Conservation (phyloP, 2,113 vertebrate genomes). For the Rafetus swinhoei region DNA sequence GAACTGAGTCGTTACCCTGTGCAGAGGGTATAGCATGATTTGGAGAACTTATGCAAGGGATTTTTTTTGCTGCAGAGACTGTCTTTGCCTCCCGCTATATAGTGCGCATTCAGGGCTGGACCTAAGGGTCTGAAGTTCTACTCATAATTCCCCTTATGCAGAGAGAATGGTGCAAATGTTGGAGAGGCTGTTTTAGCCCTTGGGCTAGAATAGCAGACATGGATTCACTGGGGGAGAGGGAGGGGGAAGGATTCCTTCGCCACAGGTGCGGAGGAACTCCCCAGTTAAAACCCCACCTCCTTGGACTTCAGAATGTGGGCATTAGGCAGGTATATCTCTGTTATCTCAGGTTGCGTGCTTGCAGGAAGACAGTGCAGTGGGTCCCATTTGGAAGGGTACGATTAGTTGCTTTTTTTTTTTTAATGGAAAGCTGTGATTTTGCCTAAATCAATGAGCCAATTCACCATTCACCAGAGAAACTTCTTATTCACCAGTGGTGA, state of each 20-base stretch:
- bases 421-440: slow-evolving; percentile 61
- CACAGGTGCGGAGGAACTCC: background rate
- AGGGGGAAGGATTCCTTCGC: background rate
- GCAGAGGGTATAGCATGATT: background rate
- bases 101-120: background rate
- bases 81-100: fast-evolving
- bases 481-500: slow-evolving; percentile 69
- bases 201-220: fast-evolving
- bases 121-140: background rate
- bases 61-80: background rate
- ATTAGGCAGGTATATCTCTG: slow-evolving; percentile 30
- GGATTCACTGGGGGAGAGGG: background rate
- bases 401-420: slow-evolving; percentile 49
- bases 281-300: background rate
- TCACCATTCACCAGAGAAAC: slow-evolving; percentile 50
- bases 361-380: slow-evolving; percentile 27
- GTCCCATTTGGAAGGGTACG: slow-evolving; percentile 44
- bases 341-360: slow-evolving; percentile 42
- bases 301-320: background rate
- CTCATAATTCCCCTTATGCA: fast-evolving
- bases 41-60: background rate
- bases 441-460: slow-evolving; percentile 67
- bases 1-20: background rate
- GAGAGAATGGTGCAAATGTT: background rate
- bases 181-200: background rate